Base-by-base conservation (phyloP, 2,797 vertebrate genomes). In the Sebastiscus albofasciatus region DNA sequence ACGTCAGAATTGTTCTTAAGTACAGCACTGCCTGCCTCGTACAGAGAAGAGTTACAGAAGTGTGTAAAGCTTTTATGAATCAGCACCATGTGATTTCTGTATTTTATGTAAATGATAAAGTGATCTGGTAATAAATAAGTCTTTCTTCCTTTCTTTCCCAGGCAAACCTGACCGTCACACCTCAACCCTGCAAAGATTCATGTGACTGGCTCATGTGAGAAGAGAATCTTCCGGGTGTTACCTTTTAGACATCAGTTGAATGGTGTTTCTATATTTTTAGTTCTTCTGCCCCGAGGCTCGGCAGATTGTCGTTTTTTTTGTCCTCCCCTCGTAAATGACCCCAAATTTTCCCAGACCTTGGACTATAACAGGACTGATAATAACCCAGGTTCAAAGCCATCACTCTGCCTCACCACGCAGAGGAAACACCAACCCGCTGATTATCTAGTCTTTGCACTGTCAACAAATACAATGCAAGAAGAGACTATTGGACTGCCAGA, bases 191-290 rank as follows among this genome's bases (percentile, higher is more conserved):
- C 94, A 94, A 92, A 94, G 84, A 96, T 97, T 97, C 96, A 96
- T 97, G 96, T 99, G 97, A 97, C 96, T 96, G 97, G 97, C 96
- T 98, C 97, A 97, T 97, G 95, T 96, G 96, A 95, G 96, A 87
- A 81, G 82, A 87, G 46, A 95, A 95, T 87, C 90, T 88, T 80
- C 92, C 93, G 91, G 95, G 94, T 96, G 95, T 94, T 96, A 96
- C 95, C 94, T 93, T 93, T 96, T 97, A 97, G 94, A 97, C 97
- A 97, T 98, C 98, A 98, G 97, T 98, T 98, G 94, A 98, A 98
- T 98, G 98, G 97, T 98, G 97, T 98, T 96, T 96, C 95, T 96
- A 95, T 96, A 93, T 96, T 95, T 96, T 96, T 94, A 93, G 95
- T 85, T 93, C 46, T 82, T 93, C 95, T 95, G 95, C 96, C 93